Percentiles rank a stretch among this genome's conserved stretches.
These are phyloP conservation scores for Bombus confusus DNA, from an alignment of 1,140 invertebrate genomes.

Conservation along the genomic window DNA sequence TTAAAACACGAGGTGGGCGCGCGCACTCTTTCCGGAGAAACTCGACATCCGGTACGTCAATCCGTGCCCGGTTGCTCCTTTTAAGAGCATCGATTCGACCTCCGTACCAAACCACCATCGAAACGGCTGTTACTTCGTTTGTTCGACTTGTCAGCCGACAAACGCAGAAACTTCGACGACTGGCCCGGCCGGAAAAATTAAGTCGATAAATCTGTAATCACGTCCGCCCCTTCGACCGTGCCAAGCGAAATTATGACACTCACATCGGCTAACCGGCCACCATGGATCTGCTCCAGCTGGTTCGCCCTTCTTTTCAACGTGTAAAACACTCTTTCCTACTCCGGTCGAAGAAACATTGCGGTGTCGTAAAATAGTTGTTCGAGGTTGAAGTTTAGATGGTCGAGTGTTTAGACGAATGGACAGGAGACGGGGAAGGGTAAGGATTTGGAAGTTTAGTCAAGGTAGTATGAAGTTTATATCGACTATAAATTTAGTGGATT, in stretches of 20 bases:
- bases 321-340: not conserved
- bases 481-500: too few relatives aligned
- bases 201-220: constrained; percentile 43
- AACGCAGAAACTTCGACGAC: not conserved
- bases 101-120: not conserved
- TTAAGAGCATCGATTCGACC: constrained; percentile 30
- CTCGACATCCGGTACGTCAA: constrained; percentile 33
- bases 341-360: not conserved
- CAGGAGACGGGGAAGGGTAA: not conserved
- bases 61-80: not conserved
- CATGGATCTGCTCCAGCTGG: not conserved
- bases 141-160: not conserved
- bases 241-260: constrained; percentile 21
- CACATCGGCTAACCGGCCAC: not conserved
- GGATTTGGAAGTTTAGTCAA: not conserved
- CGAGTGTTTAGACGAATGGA: too few relatives aligned
- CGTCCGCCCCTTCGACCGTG: not conserved
- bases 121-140: constrained; percentile 10
- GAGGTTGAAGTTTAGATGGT: not conserved
- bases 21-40: constrained; percentile 2
- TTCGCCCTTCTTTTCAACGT: not conserved
- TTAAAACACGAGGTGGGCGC: constrained; percentile 22
- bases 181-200: constrained; percentile 24
- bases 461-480: not conserved
- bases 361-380: not conserved